Conservation (phyloP, 2,113 vertebrate genomes). For the Plotosus lineatus region DNA sequence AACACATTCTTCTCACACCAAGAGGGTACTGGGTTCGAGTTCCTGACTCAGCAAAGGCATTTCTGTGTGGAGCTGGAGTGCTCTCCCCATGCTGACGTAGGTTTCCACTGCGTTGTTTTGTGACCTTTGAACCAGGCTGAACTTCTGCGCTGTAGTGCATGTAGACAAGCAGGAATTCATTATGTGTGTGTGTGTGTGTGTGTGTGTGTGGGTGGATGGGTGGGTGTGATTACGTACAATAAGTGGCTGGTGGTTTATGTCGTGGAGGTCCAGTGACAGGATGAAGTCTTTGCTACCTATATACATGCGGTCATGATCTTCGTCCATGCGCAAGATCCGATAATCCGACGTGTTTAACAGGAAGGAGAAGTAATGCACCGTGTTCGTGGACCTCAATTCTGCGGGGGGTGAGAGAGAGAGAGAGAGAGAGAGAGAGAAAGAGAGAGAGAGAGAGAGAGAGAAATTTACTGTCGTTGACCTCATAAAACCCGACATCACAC, state of each 20-base stretch:
- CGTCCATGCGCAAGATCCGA: constrained; percentile 94
- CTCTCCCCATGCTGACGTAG: no score
- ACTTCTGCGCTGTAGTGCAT: neutral
- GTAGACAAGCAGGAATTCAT: neutral
- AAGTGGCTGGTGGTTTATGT: constrained; percentile 96
- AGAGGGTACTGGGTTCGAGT: no score
- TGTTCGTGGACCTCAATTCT: constrained; percentile 90
- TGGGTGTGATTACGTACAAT: constrained; percentile 79
- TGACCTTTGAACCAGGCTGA: neutral
- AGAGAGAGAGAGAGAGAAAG: constrained; percentile 42
- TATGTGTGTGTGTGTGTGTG: neutral
- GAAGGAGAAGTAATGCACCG: constrained; percentile 93
- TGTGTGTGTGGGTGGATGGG: constrained; percentile 19
- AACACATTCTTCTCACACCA: no score
- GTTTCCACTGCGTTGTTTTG: no score
- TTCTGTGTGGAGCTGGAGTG: no score
- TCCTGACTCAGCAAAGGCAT: no score
- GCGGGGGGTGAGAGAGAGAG: constrained; percentile 34
- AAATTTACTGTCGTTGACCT: neutral
- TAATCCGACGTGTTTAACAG: constrained; percentile 93
- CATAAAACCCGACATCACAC: constrained; percentile 39
- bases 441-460: neutral
- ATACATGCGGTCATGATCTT: constrained; percentile 98
- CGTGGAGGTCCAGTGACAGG: constrained; percentile 94
- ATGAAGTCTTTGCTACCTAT: constrained; percentile 97